Evolutionary conservation across 2,113 vertebrate genomes (phyloP).

Genomic region (Protomyctophum bolini): DNA sequence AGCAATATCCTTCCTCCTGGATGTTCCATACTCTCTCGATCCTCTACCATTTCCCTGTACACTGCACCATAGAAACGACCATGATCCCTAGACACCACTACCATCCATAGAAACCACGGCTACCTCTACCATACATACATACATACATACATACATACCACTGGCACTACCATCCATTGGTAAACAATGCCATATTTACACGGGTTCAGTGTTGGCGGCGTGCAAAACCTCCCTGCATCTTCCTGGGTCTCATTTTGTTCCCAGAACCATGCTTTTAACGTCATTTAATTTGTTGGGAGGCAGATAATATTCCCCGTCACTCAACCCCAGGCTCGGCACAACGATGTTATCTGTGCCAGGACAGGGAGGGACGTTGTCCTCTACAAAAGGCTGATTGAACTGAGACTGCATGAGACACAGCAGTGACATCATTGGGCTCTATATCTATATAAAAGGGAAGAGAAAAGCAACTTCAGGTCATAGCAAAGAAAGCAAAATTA

Average conservation of each 20-base stretch:
- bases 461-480: background rate
- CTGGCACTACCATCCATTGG: too few relatives aligned
- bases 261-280: background rate
- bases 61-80: too few relatives aligned
- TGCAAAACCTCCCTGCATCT: background rate
- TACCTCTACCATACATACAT: too few relatives aligned
- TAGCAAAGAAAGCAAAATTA: background rate
- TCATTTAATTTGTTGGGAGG: background rate
- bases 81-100: too few relatives aligned
- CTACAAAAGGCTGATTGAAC: background rate
- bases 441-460: background rate
- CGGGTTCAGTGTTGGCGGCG: too few relatives aligned
- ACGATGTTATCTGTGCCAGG: constrained; percentile 13
- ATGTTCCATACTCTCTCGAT: background rate
- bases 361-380: constrained; percentile 2
- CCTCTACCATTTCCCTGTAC: background rate
- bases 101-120: background rate
- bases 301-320: constrained; percentile 30
- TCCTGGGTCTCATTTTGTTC: constrained; percentile 4
- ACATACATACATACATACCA: too few relatives aligned
- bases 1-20: constrained; percentile 35
- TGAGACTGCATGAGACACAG: background rate
- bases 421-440: background rate
- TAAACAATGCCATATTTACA: too few relatives aligned
- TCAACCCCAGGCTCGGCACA: constrained; percentile 2